Conservation (phyloP, 2,113 vertebrate species). For the Macquaria australasica region DNA sequence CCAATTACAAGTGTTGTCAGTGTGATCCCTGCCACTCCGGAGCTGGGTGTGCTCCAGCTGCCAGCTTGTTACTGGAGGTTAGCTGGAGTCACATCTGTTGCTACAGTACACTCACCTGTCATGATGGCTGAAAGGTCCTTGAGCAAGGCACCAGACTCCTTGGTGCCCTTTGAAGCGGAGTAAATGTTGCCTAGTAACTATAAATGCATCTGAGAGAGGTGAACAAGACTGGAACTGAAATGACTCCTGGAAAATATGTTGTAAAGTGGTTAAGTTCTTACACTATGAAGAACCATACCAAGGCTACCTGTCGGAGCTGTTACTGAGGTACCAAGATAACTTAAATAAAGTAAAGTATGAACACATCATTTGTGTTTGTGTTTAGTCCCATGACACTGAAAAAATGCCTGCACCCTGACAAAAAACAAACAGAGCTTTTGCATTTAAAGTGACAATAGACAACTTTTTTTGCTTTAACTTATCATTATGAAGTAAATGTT, state of each 20-base stretch:
- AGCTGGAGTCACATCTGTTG: constrained; percentile 46
- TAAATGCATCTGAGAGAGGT: not conserved
- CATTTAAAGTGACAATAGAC: not conserved
- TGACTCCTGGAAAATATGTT: constrained; percentile 1
- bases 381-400: not conserved
- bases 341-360: not conserved
- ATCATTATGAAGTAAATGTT: too few species aligned
- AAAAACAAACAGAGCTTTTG: not conserved
- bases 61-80: constrained; percentile 50
- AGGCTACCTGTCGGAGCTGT: constrained; percentile 20
- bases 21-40: constrained; percentile 51
- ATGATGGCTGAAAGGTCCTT: constrained; percentile 41
- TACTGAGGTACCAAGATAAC: constrained; percentile 37
- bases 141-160: constrained; percentile 36
- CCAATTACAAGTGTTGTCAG: constrained; percentile 59
- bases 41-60: constrained; percentile 36
- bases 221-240: constrained; percentile 21
- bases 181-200: constrained; percentile 43
- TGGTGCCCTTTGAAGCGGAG: constrained; percentile 14
- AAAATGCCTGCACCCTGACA: not conserved
- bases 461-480: too few species aligned
- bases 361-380: not conserved
- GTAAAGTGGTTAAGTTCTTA: not conserved
- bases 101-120: not conserved
- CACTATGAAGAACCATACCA: not conserved